These are phyloP conservation scores for Tachina grossa DNA, from an alignment of 2,888 invertebrate species.

Conservation along the genomic window DNA sequence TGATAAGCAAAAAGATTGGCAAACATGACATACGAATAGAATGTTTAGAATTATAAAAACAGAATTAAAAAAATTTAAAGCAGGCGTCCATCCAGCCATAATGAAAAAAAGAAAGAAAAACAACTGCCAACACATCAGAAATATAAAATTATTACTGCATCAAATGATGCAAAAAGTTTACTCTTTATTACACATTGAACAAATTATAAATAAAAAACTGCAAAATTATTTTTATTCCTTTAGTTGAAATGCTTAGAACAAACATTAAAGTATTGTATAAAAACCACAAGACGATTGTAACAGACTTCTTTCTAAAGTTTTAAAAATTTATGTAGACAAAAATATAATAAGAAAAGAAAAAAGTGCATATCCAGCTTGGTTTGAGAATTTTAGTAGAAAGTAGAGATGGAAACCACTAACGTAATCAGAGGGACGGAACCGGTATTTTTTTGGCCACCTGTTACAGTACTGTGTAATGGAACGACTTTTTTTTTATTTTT, in stretches of 20 bases:
- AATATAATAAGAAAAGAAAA: too few species aligned
- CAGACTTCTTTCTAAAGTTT: not conserved
- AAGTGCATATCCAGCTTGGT: too few species aligned
- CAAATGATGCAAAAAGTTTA: slow-evolving; percentile 47
- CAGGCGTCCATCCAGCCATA: slow-evolving; percentile 12
- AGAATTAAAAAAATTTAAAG: slow-evolving; percentile 25
- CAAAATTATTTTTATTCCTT: slow-evolving; percentile 16
- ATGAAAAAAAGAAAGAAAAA: not conserved
- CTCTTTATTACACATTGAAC: slow-evolving; percentile 30
- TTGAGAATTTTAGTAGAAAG: too few species aligned
- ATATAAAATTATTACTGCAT: slow-evolving; percentile 66
- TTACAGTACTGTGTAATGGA: too few species aligned
- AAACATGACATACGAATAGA: slow-evolving; percentile 30
- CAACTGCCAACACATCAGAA: slow-evolving; percentile 60
- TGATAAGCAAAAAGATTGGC: slow-evolving; percentile 52
- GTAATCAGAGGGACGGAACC: too few species aligned
- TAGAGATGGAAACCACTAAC: too few species aligned
- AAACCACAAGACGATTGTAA: slow-evolving; percentile 25
- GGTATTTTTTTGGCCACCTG: too few species aligned
- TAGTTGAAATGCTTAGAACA: slow-evolving; percentile 16
- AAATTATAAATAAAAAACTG: not conserved
- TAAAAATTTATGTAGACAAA: too few species aligned
- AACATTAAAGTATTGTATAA: slow-evolving; percentile 1
- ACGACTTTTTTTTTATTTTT: too few species aligned
- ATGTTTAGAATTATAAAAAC: slow-evolving; percentile 30